Percentiles rank a stretch among this genome's conserved stretches.
These are phyloP conservation scores for Blastomussa wellsi DNA, from an alignment of 92 coral and sea anemone genomes.

Conservation along the genomic window DNA sequence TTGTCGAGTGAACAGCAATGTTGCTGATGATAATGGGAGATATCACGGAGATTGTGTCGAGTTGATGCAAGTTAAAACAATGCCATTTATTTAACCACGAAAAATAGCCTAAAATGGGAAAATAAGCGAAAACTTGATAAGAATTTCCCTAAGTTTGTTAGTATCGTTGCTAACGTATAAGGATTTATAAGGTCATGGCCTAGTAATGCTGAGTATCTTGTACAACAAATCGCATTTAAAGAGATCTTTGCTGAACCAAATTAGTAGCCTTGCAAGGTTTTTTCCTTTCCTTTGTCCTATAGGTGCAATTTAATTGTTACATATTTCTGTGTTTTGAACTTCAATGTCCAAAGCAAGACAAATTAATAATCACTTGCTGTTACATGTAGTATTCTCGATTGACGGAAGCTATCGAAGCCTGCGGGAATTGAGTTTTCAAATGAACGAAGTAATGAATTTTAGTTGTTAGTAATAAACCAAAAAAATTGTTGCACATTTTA, in stretches of 20 bases:
- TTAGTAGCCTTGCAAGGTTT: neutral
- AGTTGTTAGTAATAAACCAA: neutral
- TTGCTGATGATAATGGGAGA: too few species aligned
- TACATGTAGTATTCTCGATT: neutral
- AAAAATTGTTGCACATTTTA: too few species aligned
- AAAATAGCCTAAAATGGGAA: neutral
- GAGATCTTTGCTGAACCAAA: neutral
- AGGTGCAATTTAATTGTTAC: neutral
- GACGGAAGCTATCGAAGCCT: neutral
- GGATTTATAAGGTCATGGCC: neutral
- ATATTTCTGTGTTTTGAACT: neutral
- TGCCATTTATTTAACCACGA: neutral
- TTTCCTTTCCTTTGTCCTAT: neutral
- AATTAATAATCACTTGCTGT: neutral
- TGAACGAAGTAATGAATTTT: neutral
- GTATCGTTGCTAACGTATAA: neutral
- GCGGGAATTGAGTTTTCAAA: neutral
- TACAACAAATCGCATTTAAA: neutral
- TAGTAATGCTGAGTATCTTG: neutral
- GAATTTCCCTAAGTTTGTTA: neutral
- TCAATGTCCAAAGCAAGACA: neutral
- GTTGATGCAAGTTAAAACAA: neutral
- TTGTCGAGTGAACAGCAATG: too few species aligned
- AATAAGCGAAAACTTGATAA: neutral
- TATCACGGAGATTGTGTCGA: neutral